These are phyloP conservation scores for human DNA, from an alignment of 2,113 vertebrate genomes.

Conservation along the genomic window GRCh38 chr9:123595001-123595500, in stretches of 20 bases:
- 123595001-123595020: constrained; percentile 82
- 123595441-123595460: background rate
- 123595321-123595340: background rate
- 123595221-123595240: constrained; percentile 52
- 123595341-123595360: background rate
- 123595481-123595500: background rate
- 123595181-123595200: constrained; percentile 75
- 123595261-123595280: constrained; percentile 55
- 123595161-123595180: constrained; percentile 87
- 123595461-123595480: background rate
- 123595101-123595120: constrained; percentile 85
- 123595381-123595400: background rate
- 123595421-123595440: background rate
- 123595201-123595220: constrained; percentile 45
- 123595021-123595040: constrained; percentile 85
- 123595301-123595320: background rate
- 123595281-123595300: constrained; percentile 11
- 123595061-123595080: constrained; percentile 86
- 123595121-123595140: constrained; percentile 83
- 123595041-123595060: constrained; percentile 82
- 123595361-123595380: background rate
- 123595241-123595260: constrained; percentile 49
- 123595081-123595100: constrained; percentile 86
- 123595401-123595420: background rate
- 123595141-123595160: constrained; percentile 81